Evolutionary conservation across 1,140 invertebrate species (phyloP).

Genomic region (Platorchestia sp.): DNA sequence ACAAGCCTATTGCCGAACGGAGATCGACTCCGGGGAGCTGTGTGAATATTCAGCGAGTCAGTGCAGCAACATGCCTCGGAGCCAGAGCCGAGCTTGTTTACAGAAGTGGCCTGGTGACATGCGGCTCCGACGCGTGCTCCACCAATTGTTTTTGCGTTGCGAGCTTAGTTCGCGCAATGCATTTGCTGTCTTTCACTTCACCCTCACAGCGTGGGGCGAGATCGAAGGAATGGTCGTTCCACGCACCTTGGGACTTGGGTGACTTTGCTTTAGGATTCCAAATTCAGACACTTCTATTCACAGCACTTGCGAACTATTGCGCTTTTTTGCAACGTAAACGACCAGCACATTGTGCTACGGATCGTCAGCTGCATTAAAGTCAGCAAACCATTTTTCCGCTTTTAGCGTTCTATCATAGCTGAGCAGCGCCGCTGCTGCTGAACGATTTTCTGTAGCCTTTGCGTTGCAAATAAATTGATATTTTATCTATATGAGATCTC

Average conservation of each 20-base stretch:
- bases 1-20: neutral
- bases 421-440: neutral
- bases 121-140: neutral
- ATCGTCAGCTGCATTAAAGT: neutral
- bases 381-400: neutral
- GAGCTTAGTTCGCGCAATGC: neutral
- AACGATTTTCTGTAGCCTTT: neutral
- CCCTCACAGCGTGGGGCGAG: neutral
- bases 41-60: constrained; percentile 10
- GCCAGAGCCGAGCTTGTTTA: neutral
- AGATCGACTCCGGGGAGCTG: neutral
- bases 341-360: neutral
- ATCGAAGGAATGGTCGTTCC: neutral
- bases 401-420: neutral
- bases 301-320: neutral
- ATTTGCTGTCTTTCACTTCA: neutral
- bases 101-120: neutral
- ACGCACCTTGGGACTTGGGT: neutral
- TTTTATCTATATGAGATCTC: neutral
- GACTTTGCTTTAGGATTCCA: neutral
- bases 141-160: neutral
- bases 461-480: neutral
- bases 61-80: neutral
- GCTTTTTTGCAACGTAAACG: neutral
- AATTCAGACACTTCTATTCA: neutral